Evolutionary conservation across 2,888 invertebrate genomes (phyloP), one percentile per base, ranked within the genome.

Genomic region (Synanthedon formicaeformis): DNA sequence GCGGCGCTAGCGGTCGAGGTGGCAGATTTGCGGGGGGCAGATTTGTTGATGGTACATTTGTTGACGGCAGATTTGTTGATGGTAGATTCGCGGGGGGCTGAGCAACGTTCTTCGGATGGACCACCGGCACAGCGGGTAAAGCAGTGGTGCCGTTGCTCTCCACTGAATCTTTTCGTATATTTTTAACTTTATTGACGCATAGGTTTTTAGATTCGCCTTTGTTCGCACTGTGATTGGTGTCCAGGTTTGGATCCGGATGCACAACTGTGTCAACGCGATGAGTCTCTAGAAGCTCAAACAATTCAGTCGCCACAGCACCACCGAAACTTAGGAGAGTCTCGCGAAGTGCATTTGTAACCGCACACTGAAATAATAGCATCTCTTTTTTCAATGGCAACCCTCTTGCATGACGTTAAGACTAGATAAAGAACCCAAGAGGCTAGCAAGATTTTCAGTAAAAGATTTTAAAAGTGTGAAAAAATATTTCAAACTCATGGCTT

Each of bases 301-400:
- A 69, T 16, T 81, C 81, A 0, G 70, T 64, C 16, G 85, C 80
- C 10, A 87, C 76, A 41, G 56, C 66, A 1, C 86, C 87, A 2
- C 88, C 88, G 59, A 88, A 88, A 53, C 87, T 81, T 0, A 88
- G 69, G 10, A 88, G 60, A 0, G 88, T 87, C 59, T 88, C 88
- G 0, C 81, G 77, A 0, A 88, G 65, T 0, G 85, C 88, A 53
- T 87, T 88, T 2, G 88, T 88, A 4, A 87, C 83, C 2, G 87
- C 83, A 52, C 79, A 75, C 88, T 88, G 73, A 2, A 66, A 67
- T 23, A 34, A 52, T 13, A 8, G 2, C 10, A 8, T 27, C 2
- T 27, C 11, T 40, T 14, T 40, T 18, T 50, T 48, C 10, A 52
- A 27, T 52, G 4, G 18, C 18, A 23, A 23, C 0, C 18, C 18